These are phyloP conservation scores for Leptopilina clavipes DNA, from an alignment of 1,140 invertebrate species.

Conservation along the genomic window DNA sequence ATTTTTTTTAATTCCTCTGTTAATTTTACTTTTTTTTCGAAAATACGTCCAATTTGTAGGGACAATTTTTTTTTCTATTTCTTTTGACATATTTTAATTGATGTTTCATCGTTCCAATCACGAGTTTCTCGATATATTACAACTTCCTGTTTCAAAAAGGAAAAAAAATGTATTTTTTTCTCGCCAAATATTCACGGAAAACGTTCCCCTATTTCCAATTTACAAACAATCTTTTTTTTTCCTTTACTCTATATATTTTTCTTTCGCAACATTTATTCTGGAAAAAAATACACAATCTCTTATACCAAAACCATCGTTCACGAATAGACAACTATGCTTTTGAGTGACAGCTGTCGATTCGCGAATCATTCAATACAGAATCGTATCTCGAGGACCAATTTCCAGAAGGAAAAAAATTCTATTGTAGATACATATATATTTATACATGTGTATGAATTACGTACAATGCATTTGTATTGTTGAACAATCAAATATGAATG, in stretches of 20 bases:
- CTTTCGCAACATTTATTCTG: background rate
- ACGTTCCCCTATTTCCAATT: background rate
- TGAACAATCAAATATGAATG: too few species aligned
- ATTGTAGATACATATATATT: background rate
- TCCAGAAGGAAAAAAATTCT: background rate
- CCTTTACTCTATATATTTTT: slow-evolving; percentile 7
- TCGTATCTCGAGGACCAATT: slow-evolving; percentile 7
- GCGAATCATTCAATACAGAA: slow-evolving; percentile 1
- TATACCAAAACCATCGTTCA: slow-evolving; percentile 7
- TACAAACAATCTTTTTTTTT: slow-evolving; percentile 5
- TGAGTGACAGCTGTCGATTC: slow-evolving; percentile 27
- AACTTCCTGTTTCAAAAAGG: too few species aligned
- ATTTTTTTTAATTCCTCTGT: too few species aligned
- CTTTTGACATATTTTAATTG: slow-evolving; percentile 8
- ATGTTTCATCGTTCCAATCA: background rate
- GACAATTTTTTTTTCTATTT: too few species aligned
- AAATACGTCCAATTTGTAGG: background rate
- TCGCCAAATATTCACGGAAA: background rate
- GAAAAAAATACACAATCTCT: background rate
- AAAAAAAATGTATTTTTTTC: background rate
- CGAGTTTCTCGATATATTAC: background rate
- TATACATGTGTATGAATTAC: background rate
- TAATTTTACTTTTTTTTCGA: background rate
- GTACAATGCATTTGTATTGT: background rate
- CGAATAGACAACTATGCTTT: background rate